Conservation (phyloP, 1,140 invertebrate species). For the Dendrolimus punctatus region DNA sequence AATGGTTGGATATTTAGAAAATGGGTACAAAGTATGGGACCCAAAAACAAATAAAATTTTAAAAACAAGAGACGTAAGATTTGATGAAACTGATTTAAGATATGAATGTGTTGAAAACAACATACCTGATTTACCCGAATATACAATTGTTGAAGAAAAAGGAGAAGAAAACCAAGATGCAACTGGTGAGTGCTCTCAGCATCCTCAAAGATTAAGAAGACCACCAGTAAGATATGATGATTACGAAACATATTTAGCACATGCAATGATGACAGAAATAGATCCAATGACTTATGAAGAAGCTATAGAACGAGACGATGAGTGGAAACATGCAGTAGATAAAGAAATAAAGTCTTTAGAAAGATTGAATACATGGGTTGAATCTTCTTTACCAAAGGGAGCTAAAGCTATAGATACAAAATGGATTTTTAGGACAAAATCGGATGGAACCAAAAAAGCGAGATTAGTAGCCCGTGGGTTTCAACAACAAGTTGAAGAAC, state of each 20-base stretch:
- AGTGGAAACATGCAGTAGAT: conserved; percentile 17
- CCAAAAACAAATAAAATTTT: conserved; percentile 1
- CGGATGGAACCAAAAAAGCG: conserved; percentile 16
- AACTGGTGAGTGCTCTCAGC: neutral
- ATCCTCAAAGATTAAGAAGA: neutral
- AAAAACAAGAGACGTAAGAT: conserved; percentile 2
- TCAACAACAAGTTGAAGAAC: neutral
- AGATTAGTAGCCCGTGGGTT: conserved; percentile 13
- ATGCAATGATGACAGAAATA: too few relatives aligned
- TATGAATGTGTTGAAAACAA: neutral
- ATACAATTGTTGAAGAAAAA: neutral
- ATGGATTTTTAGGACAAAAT: conserved; percentile 23
- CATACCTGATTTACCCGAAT: neutral
- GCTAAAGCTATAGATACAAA: conserved; percentile 19
- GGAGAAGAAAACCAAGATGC: neutral
- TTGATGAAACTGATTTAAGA: neutral
- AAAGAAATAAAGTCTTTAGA: conserved; percentile 13
- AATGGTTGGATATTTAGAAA: conserved; percentile 2
- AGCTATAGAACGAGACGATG: conserved; percentile 6
- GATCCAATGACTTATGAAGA: too few relatives aligned
- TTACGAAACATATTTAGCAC: too few relatives aligned
- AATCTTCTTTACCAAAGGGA: conserved; percentile 6
- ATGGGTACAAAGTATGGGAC: conserved; percentile 1
- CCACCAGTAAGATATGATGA: conserved; percentile 7
- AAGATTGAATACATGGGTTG: conserved; percentile 14